A percentile compares a stretch with the other conserved stretches of the same genome.
phyloP scores from a whole-genome alignment of 2,888 invertebrate genomes.

The Thymelicus lineola region DNA sequence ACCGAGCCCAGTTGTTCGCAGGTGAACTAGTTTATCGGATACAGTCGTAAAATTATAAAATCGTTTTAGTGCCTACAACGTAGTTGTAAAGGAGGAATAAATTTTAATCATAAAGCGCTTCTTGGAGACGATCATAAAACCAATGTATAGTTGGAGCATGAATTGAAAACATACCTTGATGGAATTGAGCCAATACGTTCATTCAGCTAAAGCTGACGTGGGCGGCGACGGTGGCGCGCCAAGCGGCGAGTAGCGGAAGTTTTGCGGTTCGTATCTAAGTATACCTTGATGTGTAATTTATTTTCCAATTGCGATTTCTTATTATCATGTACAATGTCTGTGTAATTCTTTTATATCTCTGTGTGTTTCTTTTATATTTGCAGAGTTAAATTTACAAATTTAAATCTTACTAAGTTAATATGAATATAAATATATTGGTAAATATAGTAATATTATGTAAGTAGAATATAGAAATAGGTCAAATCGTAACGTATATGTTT shows the following conservation, averaged over 20 bases:
- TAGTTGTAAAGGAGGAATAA: constrained; percentile 48
- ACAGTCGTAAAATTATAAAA: constrained; percentile 44
- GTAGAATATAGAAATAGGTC: too few species aligned
- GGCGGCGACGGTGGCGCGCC: constrained; percentile 59
- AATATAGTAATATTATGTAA: too few species aligned
- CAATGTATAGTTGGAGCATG: constrained; percentile 32
- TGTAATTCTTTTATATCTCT: too few species aligned
- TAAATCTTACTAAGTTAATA: too few species aligned
- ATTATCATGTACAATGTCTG: too few species aligned
- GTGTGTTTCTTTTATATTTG: too few species aligned
- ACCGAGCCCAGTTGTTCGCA: not conserved
- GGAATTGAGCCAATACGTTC: constrained; percentile 54
- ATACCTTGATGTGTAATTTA: too few species aligned
- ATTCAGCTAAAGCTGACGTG: constrained; percentile 50
- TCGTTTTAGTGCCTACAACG: constrained; percentile 44
- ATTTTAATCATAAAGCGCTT: constrained; percentile 54
- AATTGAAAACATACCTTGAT: constrained; percentile 45
- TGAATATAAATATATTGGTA: too few species aligned
- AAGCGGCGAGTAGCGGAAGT: constrained; percentile 74
- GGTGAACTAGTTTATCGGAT: constrained; percentile 27
- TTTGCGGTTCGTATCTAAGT: constrained; percentile 46
- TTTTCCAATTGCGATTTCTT: too few species aligned
- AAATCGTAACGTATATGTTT: too few species aligned
- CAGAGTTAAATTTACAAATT: too few species aligned
- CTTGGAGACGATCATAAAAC: constrained; percentile 47